phyloP scores from a whole-genome alignment of 2,797 vertebrate genomes.

The Microchirus variegatus region DNA sequence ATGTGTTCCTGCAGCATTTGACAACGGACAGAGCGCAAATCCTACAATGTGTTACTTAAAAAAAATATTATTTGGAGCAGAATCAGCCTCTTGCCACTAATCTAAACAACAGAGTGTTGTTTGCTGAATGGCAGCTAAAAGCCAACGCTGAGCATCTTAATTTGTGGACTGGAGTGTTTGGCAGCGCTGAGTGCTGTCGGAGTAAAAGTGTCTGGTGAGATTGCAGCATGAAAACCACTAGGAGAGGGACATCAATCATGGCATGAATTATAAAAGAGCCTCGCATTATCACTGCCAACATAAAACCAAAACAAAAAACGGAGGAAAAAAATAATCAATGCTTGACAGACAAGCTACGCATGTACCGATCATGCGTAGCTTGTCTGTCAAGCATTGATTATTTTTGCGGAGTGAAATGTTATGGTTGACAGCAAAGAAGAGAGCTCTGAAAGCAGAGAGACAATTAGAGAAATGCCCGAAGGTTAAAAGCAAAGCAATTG shows the following conservation, averaged over 20 bases:
- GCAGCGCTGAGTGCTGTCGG: conserved; percentile 42
- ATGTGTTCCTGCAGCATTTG: too few species aligned
- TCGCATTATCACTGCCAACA: conserved; percentile 55
- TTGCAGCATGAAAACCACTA: conserved; percentile 56
- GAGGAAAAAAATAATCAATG: conserved; percentile 31
- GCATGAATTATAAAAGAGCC: conserved; percentile 69
- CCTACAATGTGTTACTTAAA: too few species aligned
- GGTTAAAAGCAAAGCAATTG: conserved; percentile 1
- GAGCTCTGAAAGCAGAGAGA: conserved; percentile 19
- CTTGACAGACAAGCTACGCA: conserved; percentile 49
- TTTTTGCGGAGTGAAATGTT: conserved; percentile 22
- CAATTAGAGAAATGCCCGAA: conserved; percentile 30
- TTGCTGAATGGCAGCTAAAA: conserved; percentile 62
- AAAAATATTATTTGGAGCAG: not conserved
- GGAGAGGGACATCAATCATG: conserved; percentile 63
- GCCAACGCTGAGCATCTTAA: conserved; percentile 59
- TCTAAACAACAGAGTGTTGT: conserved; percentile 20
- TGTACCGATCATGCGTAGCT: conserved; percentile 40
- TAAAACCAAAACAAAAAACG: conserved; percentile 51
- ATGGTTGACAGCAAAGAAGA: conserved; percentile 1
- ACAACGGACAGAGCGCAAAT: too few species aligned
- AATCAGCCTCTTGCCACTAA: conserved; percentile 17
- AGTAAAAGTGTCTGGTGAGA: conserved; percentile 45
- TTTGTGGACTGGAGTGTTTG: conserved; percentile 51
- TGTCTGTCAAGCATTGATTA: conserved; percentile 51